Evolutionary conservation across 2,113 vertebrate species (phyloP).

Genomic region (Ia io): DNA sequence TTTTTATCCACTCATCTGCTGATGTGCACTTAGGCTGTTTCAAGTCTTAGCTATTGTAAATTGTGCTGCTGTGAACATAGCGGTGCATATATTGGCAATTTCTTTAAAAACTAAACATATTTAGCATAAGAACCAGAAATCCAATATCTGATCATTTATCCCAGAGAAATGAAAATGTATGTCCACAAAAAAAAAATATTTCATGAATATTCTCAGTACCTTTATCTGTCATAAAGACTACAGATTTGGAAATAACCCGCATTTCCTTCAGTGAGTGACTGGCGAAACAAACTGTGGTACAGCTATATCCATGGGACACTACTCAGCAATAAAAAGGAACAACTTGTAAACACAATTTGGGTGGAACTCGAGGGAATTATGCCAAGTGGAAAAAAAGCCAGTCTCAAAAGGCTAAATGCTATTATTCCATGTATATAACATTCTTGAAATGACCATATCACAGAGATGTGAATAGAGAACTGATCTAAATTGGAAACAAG

Average conservation of each 20-base stretch:
- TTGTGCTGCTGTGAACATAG: too few relatives aligned
- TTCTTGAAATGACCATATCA: background rate
- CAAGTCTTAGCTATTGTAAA: too few relatives aligned
- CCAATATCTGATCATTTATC: background rate
- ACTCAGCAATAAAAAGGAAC: background rate
- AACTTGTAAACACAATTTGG: background rate
- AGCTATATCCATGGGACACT: background rate
- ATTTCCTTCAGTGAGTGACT: background rate
- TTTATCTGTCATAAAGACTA: background rate
- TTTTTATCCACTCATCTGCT: too few relatives aligned
- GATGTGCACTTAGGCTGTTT: too few relatives aligned
- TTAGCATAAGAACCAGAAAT: background rate
- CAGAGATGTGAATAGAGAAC: background rate
- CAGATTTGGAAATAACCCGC: background rate
- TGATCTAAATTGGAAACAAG: background rate
- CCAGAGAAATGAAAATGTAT: background rate
- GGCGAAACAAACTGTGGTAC: background rate
- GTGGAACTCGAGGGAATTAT: background rate
- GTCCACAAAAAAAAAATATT: background rate
- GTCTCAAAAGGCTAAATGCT: background rate
- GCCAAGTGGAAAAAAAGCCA: background rate
- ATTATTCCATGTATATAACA: background rate
- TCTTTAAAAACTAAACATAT: background rate
- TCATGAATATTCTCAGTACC: background rate
- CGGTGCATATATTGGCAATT: background rate